phyloP scores from a whole-genome alignment of 2,888 invertebrate species.

The Stenodema calcarata region DNA sequence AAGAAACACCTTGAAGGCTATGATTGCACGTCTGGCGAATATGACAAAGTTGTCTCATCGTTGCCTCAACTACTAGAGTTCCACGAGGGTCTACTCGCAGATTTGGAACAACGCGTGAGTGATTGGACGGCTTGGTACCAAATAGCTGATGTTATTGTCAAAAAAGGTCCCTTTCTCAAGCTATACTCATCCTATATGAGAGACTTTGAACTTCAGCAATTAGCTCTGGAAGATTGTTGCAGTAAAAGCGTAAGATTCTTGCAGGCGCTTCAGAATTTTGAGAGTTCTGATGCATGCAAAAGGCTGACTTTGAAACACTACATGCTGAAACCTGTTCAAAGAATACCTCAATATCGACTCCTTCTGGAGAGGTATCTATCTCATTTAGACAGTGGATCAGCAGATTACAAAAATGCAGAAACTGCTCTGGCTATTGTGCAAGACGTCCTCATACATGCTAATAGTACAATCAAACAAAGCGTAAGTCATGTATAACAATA shows the following conservation, averaged over 20 bases:
- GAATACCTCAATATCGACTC: conserved; percentile 71
- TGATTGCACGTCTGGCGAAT: conserved; percentile 61
- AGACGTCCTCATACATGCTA: conserved; percentile 67
- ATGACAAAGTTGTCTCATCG: conserved; percentile 64
- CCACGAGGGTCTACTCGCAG: conserved; percentile 65
- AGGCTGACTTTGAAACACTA: conserved; percentile 69
- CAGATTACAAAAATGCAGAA: conserved; percentile 68
- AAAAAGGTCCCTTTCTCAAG: conserved; percentile 68
- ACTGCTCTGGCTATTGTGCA: conserved; percentile 67
- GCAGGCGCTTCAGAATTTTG: conserved; percentile 64
- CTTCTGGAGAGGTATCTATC: conserved; percentile 69
- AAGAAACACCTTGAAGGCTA: conserved; percentile 61
- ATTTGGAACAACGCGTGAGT: conserved; percentile 63
- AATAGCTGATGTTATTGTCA: conserved; percentile 67
- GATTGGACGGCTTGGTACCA: conserved; percentile 63
- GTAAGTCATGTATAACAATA: conserved; percentile 60
- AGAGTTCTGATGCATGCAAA: conserved; percentile 62
- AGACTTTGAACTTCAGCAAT: conserved; percentile 65
- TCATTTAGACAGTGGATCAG: conserved; percentile 63
- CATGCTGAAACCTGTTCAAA: conserved; percentile 73
- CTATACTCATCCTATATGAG: conserved; percentile 66
- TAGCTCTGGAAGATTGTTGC: conserved; percentile 64
- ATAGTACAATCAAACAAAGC: conserved; percentile 65
- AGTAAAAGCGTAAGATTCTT: conserved; percentile 64
- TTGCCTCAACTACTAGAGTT: conserved; percentile 65